These are phyloP conservation scores for Ambastaia sidthimunki DNA, from an alignment of 2,797 vertebrate genomes.

Conservation along the genomic window DNA sequence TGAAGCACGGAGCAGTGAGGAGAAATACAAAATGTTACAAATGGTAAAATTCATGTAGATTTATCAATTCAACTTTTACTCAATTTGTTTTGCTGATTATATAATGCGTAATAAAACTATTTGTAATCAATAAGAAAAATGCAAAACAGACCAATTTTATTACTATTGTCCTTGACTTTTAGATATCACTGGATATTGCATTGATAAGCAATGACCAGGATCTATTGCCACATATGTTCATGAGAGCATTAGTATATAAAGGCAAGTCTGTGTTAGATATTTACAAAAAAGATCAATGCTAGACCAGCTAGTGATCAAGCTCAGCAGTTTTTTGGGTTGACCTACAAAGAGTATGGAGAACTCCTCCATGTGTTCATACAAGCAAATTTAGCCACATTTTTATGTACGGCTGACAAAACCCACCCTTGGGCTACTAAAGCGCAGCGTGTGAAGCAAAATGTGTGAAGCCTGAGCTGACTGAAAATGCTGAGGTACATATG, in stretches of 20 bases:
- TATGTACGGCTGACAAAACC: constrained; percentile 25
- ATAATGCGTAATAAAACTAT: too few relatives aligned
- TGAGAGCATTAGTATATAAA: background rate
- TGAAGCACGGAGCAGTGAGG: too few relatives aligned
- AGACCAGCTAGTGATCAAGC: constrained; percentile 3
- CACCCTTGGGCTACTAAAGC: constrained; percentile 25
- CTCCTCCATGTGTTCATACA: constrained; percentile 15
- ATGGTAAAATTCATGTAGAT: too few relatives aligned
- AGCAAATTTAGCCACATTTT: constrained; percentile 30
- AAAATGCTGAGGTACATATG: constrained; percentile 24
- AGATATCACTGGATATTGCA: background rate
- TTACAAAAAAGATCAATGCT: background rate
- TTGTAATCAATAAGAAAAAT: too few relatives aligned
- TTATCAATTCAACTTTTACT: too few relatives aligned
- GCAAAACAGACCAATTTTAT: too few relatives aligned
- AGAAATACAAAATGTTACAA: too few relatives aligned
- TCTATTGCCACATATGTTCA: background rate
- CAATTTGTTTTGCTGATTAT: too few relatives aligned
- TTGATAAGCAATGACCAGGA: too few relatives aligned
- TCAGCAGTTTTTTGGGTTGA: constrained; percentile 1
- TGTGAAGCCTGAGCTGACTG: constrained; percentile 17
- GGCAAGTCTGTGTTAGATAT: background rate
- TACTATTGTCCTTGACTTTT: too few relatives aligned
- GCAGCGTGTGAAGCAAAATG: constrained; percentile 7
- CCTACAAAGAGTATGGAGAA: constrained; percentile 10